Evolutionary conservation across 1,140 invertebrate species (phyloP).

Genomic region (Aphaenogaster ashmeadi): DNA sequence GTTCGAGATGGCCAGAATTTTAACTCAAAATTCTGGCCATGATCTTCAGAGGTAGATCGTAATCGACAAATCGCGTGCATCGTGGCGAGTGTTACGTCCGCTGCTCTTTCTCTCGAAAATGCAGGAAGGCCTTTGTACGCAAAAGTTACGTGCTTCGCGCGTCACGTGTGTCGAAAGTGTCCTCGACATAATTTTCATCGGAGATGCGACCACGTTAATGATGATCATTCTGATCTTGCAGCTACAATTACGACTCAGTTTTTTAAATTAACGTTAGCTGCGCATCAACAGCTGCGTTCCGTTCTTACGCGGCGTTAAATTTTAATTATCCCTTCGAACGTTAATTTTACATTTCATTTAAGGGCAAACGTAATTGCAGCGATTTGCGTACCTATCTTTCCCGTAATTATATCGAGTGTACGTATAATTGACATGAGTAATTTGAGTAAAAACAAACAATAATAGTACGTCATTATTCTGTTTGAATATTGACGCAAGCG

Average conservation of each 20-base stretch:
- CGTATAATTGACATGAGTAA: conserved; percentile 10
- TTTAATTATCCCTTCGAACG: conserved; percentile 16
- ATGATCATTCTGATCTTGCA: conserved; percentile 2
- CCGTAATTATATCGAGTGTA: not conserved
- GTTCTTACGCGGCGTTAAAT: conserved; percentile 12
- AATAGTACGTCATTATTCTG: not conserved
- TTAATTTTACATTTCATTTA: not conserved
- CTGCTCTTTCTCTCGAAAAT: not conserved
- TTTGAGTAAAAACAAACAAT: conserved; percentile 15
- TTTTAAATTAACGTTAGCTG: conserved; percentile 14
- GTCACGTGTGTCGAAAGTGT: not conserved
- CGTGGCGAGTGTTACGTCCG: not conserved
- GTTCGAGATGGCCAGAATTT: not conserved
- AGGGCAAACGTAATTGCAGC: conserved; percentile 5
- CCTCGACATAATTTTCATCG: conserved; percentile 5
- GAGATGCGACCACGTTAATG: conserved; percentile 19
- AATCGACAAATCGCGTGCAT: conserved; percentile 40
- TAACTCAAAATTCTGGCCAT: not conserved
- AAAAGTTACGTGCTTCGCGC: not conserved
- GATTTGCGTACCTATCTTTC: not conserved
- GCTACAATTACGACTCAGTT: not conserved
- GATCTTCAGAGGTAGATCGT: not conserved
- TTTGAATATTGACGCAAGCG: not conserved
- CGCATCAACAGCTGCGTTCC: conserved; percentile 23
- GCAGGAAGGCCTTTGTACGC: not conserved